Evolutionary conservation across 2,113 vertebrate genomes (phyloP).

Genomic region (Arvicanthis niloticus): DNA sequence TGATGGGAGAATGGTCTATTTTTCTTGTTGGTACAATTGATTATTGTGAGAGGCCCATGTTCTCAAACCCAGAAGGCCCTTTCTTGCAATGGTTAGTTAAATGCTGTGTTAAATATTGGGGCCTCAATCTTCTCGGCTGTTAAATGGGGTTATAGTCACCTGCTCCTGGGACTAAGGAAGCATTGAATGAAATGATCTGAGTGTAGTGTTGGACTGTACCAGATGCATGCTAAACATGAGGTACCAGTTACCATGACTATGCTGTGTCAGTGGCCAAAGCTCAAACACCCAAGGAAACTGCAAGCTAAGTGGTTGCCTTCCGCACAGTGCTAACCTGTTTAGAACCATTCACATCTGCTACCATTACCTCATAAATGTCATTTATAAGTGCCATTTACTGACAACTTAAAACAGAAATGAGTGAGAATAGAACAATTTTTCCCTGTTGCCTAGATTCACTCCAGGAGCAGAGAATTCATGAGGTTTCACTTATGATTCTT

Average conservation of each 20-base stretch:
- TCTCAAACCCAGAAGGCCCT: not conserved
- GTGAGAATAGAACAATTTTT: not conserved
- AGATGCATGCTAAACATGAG: not conserved
- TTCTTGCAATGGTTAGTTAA: not conserved
- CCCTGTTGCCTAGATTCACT: not conserved
- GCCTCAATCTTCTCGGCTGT: not conserved
- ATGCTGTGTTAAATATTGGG: not conserved
- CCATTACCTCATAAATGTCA: not conserved
- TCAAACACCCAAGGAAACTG: not conserved
- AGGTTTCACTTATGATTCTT: conserved; percentile 4
- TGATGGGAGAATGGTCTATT: not conserved
- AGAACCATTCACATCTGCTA: not conserved
- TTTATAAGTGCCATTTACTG: not conserved
- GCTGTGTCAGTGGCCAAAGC: not conserved
- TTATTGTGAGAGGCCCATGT: not conserved
- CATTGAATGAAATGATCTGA: not conserved
- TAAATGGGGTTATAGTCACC: not conserved
- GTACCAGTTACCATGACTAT: not conserved
- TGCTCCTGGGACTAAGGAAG: not conserved
- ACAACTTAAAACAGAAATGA: conserved; percentile 30
- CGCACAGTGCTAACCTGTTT: not conserved
- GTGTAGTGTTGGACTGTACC: not conserved
- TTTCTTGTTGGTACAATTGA: not conserved
- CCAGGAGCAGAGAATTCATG: conserved; percentile 10
- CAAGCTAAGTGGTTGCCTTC: not conserved